Evolutionary conservation across 2,888 invertebrate genomes (phyloP), one percentile per base, ranked within the genome.

Genomic region (Pseudococcus jackbeardsleyi): DNA sequence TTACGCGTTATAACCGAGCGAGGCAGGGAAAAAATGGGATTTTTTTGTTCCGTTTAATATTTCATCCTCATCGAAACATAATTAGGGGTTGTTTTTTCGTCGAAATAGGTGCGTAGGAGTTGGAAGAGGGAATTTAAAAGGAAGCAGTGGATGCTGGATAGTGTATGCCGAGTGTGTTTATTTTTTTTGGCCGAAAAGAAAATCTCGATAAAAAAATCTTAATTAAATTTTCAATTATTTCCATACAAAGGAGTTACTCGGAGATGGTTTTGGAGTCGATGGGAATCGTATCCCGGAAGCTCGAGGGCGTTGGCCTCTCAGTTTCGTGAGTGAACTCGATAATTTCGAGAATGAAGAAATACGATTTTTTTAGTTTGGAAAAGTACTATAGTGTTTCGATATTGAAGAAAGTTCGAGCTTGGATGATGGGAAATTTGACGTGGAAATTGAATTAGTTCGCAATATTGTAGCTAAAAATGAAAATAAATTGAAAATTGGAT

Each of bases 221-320:
- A 54, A 54, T 54, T 54, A n/a, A 54, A 54, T 54, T 54, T 54
- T 54, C 54, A 54, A 54, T 54, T 54, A n/a, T 54, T 54, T 54
- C 54, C n/a, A 54, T 8, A 42, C 42, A 42, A 42, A 42, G 42
- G 9, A 42, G 42, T 42, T 5, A 3, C 42, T 42, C 8, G 42
- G 7, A 42, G 42, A 42, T 42, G 6, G 42, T 1, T 42, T 42
- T 3, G 7, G n/a, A 15, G 50, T 15, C 26, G 11, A 42, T 42
- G 9, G 9, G 42, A 5, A 50, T 50, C 15, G 12, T 50, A 54
- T n/a, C 3, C 54, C 17, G n/a, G 15, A 54, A 54, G 54, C 54
- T 5, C n/a, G 50, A 54, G 54, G 54, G 54, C 17, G n/a, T 15
- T 54, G 54, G n/a, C n/a, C n/a, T 54, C 54, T n/a, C 42, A 3